Evolutionary conservation across 2,797 vertebrate species (phyloP), one percentile per base, ranked within the genome.

Genomic region (Enteromius mattozi): DNA sequence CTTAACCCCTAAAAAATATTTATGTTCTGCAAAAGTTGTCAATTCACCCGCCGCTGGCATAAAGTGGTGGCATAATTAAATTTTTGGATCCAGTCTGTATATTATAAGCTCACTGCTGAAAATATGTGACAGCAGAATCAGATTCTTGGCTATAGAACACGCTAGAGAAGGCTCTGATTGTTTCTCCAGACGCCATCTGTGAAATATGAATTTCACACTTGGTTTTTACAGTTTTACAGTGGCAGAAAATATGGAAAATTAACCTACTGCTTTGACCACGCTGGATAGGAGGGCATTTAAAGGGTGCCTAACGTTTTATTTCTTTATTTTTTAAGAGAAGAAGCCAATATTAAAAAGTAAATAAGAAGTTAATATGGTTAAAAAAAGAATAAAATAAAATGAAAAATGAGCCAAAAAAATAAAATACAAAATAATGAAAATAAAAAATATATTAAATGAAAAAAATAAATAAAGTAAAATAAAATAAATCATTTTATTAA

Each of bases 231-330:
- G 6, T 24, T 77, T 77, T 77, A 63, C 24, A 45, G 35, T 45
- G 37, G 37, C 56, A 78, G 35, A 78, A 78, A 56, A 78, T n/a
- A 78, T 63, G 54, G n/a, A 63, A 42, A 27, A 78, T 63, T 1
- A 42, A 19, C 33, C 6, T 0, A 24, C 76, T 30, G 37, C 27
- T 24, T 63, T 63, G 56, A 14, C 40, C 1, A 1, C 19, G 24
- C 33, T 10, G 61, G 56, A 40, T 42, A 27, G 45, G n/a, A 19
- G 37, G 16, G 37, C 37, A 42, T 70, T 70, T 68, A 21, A 68
- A 68, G 33, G 6, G 33, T 19, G 33, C 10, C 33, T 68, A 3
- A 37, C 21, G n/a, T 37, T 1, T 37, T 8, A 35, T n/a, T 40
- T 40, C 0, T 40, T 8, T 40, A 1, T 42, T 42, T 42, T 42